Base-by-base conservation (phyloP, 2,888 invertebrate genomes). In the Ochlodes sylvanus region DNA sequence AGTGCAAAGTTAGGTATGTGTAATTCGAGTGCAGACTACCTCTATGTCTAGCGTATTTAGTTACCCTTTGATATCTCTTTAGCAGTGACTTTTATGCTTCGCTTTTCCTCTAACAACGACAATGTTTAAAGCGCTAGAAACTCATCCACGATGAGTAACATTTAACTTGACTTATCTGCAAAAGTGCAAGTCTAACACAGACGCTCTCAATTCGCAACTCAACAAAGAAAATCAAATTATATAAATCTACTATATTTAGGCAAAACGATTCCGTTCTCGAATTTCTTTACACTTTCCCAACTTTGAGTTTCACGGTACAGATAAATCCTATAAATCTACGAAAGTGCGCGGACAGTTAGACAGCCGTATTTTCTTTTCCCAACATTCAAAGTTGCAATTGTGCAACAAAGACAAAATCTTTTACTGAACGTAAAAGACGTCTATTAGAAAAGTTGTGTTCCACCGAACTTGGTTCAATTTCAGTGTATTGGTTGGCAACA, bases 1-100 rank as follows among this genome's bases (percentile, higher is more conserved):
- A 86, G 77, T 76, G 79, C 75, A 77, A 80, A 84, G 84, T 84
- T 83, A n/a, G n/a, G n/a, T n/a, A 63, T 71, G 86, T 84, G 82
- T 80, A 78, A 78, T 77, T 76, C 79, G 71, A 73, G 72, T 76
- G 73, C 21, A 21, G 58, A 58, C 74, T 75, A 73, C 77, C 74
- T 77, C 77, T n/a, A n/a, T n/a, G n/a, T n/a, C n/a, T 79, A 73
- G 55, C 63, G 47, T 61, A 61, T 55, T 27, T 32, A 55, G n/a
- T 54, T 55, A 44, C 7, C 27, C 61, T 47, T 61, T 47, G 61
- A 47, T 17, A 61, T 61, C 19, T 21, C 19, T 41, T 42, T 15
- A 27, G 14, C 58, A n/a, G 9, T n/a, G 21, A 27, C 58, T 58
- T 58, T 21, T 21, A n/a, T 44, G 17, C 50, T 50, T 50, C 50